Percentiles rank a stretch among this genome's conserved stretches.
Conservation (phyloP, 2,113 vertebrate genomes). For the Sprattus sprattus region DNA sequence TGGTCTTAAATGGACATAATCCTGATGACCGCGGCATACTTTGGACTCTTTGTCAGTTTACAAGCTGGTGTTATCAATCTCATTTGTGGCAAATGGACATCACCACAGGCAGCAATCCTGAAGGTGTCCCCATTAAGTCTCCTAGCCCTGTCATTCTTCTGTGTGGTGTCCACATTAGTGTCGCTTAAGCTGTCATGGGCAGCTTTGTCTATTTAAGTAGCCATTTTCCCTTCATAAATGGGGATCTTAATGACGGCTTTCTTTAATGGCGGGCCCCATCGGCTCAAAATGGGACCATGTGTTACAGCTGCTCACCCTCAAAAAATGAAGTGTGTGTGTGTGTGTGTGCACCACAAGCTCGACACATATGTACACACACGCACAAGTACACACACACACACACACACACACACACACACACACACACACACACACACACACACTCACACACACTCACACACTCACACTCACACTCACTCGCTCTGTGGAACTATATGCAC, state of each 20-base stretch:
- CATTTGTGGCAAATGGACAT: conserved; percentile 23
- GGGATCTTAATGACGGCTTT: conserved; percentile 1
- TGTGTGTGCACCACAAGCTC: not conserved
- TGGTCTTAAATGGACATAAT: conserved; percentile 15
- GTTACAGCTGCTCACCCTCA: not conserved
- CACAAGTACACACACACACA: no score
- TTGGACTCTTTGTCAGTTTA: not conserved
- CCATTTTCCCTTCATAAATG: conserved; percentile 17
- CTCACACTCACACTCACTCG: no score
- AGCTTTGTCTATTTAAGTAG: conserved; percentile 9
- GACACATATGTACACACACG: not conserved
- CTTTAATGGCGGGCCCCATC: not conserved
- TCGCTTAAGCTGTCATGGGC: conserved; percentile 4
- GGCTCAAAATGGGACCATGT: not conserved
- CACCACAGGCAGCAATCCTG: conserved; percentile 10
- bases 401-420: no score
- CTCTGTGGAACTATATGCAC: no score
- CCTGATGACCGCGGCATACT: not conserved
- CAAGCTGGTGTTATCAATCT: not conserved
- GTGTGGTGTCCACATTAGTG: not conserved
- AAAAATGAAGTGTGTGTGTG: not conserved
- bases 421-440: not conserved
- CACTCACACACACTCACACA: no score
- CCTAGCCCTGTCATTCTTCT: conserved; percentile 9
- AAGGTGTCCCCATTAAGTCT: conserved; percentile 29